Conservation (phyloP, 1,140 invertebrate species). For the Bombus haemorrhoidalis region DNA sequence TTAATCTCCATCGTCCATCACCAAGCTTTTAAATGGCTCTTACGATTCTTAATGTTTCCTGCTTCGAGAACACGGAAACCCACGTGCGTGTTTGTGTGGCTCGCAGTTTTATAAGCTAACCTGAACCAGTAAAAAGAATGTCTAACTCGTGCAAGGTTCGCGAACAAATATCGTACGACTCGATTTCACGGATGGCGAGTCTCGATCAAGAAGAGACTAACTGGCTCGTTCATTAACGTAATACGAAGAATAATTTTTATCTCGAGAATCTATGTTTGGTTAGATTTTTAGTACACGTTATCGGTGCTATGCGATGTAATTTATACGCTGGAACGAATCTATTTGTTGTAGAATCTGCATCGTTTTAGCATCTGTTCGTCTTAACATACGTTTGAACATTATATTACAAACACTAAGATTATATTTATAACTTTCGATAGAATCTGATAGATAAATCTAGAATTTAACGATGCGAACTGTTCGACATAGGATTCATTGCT, state of each 20-base stretch:
- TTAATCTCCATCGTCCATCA: background rate
- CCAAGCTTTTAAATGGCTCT: background rate
- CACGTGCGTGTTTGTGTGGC: background rate
- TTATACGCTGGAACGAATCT: background rate
- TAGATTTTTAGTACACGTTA: background rate
- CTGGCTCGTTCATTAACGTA: background rate
- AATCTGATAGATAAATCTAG: background rate
- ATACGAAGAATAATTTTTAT: background rate
- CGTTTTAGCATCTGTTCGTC: background rate
- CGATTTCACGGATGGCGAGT: background rate
- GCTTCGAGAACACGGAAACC: background rate
- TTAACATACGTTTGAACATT: background rate
- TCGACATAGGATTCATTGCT: no score
- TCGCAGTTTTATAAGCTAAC: background rate
- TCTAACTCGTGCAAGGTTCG: no score
- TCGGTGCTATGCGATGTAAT: background rate
- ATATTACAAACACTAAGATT: background rate
- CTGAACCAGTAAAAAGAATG: no score
- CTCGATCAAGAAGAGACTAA: background rate
- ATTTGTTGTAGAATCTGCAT: background rate
- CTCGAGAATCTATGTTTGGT: background rate
- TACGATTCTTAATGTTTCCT: constrained; percentile 12
- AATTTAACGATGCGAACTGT: background rate
- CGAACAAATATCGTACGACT: background rate
- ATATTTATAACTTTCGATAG: background rate